These are phyloP conservation scores for Dufourea novaeangliae DNA, from an alignment of 1,140 invertebrate genomes.

Conservation along the genomic window DNA sequence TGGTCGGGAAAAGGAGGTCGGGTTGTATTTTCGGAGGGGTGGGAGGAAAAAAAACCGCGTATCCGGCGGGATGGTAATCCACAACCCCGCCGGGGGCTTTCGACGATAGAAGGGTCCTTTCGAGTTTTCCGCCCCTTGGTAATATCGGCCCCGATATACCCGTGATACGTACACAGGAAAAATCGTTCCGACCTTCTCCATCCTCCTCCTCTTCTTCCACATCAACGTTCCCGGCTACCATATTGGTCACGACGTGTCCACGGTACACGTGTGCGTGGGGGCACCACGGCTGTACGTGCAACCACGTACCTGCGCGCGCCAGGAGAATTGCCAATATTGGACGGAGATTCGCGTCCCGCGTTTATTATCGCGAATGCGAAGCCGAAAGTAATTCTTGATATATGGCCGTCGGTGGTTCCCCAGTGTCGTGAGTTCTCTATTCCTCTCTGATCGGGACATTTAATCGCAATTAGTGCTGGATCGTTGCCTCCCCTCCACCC, in stretches of 20 bases:
- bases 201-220: neutral
- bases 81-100: slow-evolving; percentile 49
- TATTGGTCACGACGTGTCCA: slow-evolving; percentile 23
- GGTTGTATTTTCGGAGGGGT: slow-evolving; percentile 13
- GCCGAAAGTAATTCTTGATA: slow-evolving; percentile 62
- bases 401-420: slow-evolving; percentile 36
- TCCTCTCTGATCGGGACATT: slow-evolving; percentile 37
- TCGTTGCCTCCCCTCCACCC: neutral
- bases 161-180: slow-evolving; percentile 43
- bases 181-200: slow-evolving; percentile 15
- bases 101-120: slow-evolving; percentile 56
- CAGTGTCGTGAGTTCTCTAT: slow-evolving; percentile 32
- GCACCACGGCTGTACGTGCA: neutral
- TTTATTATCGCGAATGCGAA: slow-evolving; percentile 59
- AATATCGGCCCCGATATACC: slow-evolving; percentile 56
- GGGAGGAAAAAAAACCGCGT: neutral
- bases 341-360: slow-evolving; percentile 56
- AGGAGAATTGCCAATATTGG: slow-evolving; percentile 66
- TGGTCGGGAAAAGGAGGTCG: neutral
- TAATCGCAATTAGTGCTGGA: slow-evolving; percentile 55
- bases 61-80: slow-evolving; percentile 51
- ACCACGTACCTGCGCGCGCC: slow-evolving; percentile 34
- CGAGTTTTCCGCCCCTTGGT: slow-evolving; percentile 60
- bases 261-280: slow-evolving; percentile 4
- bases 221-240: neutral